Base-by-base conservation (phyloP, 2,797 vertebrate species). In the Micropoecilia bifurca region DNA sequence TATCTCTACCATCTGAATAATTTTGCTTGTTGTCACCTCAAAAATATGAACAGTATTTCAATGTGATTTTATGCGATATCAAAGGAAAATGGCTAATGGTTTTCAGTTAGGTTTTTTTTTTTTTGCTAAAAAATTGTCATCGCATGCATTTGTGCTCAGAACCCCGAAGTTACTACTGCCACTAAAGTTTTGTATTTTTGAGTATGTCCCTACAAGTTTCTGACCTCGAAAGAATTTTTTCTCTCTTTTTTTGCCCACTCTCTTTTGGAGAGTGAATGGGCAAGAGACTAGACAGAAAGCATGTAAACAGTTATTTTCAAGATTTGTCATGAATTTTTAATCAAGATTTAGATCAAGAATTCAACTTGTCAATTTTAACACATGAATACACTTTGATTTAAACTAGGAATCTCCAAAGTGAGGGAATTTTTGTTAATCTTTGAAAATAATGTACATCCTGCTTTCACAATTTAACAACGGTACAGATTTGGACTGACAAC, bases 1-100 rank as follows among this genome's bases (percentile, higher is more conserved):
- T 3, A 36, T 36, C 6, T 83, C 78, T 84, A 83, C 74, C 16
- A 20, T 66, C 18, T 66, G 33, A 68, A 41, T 1, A 25, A 41
- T 22, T 39, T 22, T 6, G 18, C 20, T 12, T 12, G 41, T 41
- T 68, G 8, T 12, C 20, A 68, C 33, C 3, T 20, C 16, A 36
- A 20, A 63, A 22, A 63, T 18, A 63, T 18, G 6, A 36, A 36
- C 16, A 9, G 3, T 33, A 13, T 18, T 61, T 61, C 16, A 33
- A 14, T 61, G 59, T 3, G 59, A 61, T 61, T 33, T 61, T 61
- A 61, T 61, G 6, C 33, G 30, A 61, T 10, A 18, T 48, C 20
- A 16, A 33, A n/a, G 48, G 48, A 22, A 50, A 50, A 22, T 57
- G 12, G n/a, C n/a, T 50, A 5, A 50, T 22, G 48, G 14, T 50